Evolutionary conservation across 1,140 invertebrate genomes (phyloP).

Genomic region (Pseudoatta argentina): DNA sequence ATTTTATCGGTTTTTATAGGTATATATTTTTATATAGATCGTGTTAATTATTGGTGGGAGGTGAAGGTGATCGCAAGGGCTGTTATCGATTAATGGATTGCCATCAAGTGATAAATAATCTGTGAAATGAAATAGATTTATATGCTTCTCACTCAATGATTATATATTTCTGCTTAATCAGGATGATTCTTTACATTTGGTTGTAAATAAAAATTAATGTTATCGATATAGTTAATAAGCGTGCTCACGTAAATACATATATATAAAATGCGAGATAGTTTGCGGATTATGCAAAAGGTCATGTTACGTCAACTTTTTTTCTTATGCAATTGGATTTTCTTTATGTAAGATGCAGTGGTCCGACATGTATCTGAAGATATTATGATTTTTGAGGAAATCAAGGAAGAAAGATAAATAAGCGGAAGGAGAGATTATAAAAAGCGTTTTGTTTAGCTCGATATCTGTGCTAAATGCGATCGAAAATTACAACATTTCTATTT

Average conservation of each 20-base stretch:
- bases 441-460: neutral
- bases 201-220: neutral
- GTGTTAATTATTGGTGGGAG: conserved; percentile 31
- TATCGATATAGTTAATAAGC: neutral
- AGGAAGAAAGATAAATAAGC: neutral
- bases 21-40: conserved; percentile 53
- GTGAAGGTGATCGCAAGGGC: conserved; percentile 38
- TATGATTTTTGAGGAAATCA: neutral
- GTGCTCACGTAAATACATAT: neutral
- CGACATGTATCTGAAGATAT: neutral
- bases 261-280: neutral
- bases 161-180: neutral
- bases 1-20: conserved; percentile 41
- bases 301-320: conserved; percentile 12
- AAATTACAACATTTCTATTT: neutral
- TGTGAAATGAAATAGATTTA: conserved; percentile 10
- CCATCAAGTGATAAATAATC: conserved; percentile 27
- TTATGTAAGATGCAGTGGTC: neutral
- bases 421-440: neutral
- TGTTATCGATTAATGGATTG: conserved; percentile 15
- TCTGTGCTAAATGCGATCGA: neutral
- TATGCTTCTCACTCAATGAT: neutral
- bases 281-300: neutral
- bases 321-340: conserved; percentile 10
- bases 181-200: neutral